Percentiles rank a stretch among this genome's conserved stretches.
phyloP scores from a whole-genome alignment of 2,797 vertebrate species.

The Cygnus olor region DNA sequence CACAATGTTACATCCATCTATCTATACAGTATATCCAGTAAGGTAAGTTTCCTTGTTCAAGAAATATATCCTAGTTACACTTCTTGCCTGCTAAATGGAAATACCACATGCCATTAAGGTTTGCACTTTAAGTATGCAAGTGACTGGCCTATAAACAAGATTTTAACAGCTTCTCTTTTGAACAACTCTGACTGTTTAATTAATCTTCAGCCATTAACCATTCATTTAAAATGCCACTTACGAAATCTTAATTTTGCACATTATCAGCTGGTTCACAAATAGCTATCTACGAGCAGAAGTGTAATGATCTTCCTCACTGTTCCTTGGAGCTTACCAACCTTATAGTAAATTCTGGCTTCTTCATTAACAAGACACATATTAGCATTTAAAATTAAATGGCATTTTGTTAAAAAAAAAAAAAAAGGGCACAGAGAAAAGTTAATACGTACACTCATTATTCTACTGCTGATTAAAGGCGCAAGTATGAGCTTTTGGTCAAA shows the following conservation, averaged over 20 bases:
- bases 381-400: conserved; percentile 79
- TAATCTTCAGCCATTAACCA: conserved; percentile 83
- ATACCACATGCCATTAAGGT: conserved; percentile 55
- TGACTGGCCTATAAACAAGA: conserved; percentile 74
- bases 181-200: conserved; percentile 80
- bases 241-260: conserved; percentile 81
- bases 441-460: conserved; percentile 57
- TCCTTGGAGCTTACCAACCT: conserved; percentile 71
- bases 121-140: conserved; percentile 61
- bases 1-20: not conserved
- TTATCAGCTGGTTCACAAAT: conserved; percentile 80
- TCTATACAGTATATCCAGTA: not conserved
- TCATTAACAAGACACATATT: conserved; percentile 79
- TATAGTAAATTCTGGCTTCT: conserved; percentile 78
- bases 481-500: conserved; percentile 12
- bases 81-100: conserved; percentile 53
- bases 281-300: conserved; percentile 76
- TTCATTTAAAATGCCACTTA: conserved; percentile 82
- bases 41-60: not conserved
- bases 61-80: not conserved
- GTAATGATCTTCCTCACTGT: conserved; percentile 67
- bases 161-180: conserved; percentile 77
- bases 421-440: conserved; percentile 59
- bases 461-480: conserved; percentile 30
- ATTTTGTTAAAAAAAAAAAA: conserved; percentile 41